Conservation (phyloP, 2,797 vertebrate species). For the Argentina silus region DNA sequence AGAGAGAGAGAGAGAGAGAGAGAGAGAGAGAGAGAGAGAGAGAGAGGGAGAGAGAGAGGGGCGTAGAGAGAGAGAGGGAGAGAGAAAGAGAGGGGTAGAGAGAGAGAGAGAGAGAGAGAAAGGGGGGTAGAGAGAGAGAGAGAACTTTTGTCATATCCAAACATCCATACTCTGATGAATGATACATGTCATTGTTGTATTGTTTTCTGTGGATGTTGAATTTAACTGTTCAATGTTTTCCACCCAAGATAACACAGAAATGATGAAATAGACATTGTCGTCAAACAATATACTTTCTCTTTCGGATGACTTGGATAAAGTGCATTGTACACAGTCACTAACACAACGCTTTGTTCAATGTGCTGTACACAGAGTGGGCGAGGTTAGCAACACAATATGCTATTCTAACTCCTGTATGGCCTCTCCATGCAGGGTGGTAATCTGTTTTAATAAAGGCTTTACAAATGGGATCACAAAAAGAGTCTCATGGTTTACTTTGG, state of each 20-base stretch:
- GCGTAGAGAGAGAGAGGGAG: too few relatives aligned
- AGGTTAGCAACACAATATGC: background rate
- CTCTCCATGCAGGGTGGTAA: too few relatives aligned
- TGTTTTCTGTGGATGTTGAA: background rate
- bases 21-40: too few relatives aligned
- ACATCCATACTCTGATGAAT: background rate
- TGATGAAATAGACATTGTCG: background rate
- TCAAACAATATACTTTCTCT: background rate
- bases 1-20: background rate
- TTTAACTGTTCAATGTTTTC: background rate
- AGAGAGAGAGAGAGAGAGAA: background rate
- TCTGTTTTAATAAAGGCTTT: too few relatives aligned
- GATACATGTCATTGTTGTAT: background rate
- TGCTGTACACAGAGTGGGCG: background rate
- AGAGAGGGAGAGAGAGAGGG: background rate
- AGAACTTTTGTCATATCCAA: background rate
- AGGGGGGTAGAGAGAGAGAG: background rate
- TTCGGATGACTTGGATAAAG: background rate
- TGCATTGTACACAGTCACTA: background rate
- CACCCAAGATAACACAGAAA: background rate
- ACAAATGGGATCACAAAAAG: too few relatives aligned
- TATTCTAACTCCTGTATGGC: too few relatives aligned
- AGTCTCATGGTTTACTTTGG: too few relatives aligned
- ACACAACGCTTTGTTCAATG: background rate
- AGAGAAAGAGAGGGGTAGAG: background rate